These are phyloP conservation scores for Coptodon rendalli DNA, from an alignment of 2,113 vertebrate genomes.

Conservation along the genomic window DNA sequence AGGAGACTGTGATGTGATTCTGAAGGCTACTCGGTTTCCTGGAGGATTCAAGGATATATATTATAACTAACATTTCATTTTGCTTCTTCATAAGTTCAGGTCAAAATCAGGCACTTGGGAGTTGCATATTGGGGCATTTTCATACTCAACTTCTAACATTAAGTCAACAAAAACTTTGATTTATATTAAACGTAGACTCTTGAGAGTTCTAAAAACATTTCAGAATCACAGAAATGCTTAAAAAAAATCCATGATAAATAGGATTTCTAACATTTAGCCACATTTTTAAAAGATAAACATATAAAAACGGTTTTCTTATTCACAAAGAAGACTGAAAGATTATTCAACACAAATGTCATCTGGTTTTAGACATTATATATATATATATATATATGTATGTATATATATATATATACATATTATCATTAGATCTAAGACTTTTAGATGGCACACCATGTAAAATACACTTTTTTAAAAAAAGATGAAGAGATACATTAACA, in stretches of 20 bases:
- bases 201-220: neutral
- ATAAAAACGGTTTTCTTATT: neutral
- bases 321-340: neutral
- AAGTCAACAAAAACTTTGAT: neutral
- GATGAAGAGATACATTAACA: neutral
- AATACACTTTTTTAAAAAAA: neutral
- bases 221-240: neutral
- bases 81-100: neutral
- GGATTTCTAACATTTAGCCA: neutral
- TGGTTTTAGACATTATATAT: neutral
- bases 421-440: neutral
- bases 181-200: neutral
- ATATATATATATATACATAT: neutral
- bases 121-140: neutral
- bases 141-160: neutral
- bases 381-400: no score
- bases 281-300: neutral
- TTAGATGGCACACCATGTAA: neutral
- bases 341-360: neutral
- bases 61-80: neutral
- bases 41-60: neutral
- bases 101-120: neutral
- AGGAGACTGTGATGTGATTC: conserved; percentile 34
- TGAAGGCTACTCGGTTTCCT: conserved; percentile 19
- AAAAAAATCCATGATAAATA: neutral